These are phyloP conservation scores for Bradypus variegatus DNA, from an alignment of 2,797 vertebrate species.

Conservation along the genomic window DNA sequence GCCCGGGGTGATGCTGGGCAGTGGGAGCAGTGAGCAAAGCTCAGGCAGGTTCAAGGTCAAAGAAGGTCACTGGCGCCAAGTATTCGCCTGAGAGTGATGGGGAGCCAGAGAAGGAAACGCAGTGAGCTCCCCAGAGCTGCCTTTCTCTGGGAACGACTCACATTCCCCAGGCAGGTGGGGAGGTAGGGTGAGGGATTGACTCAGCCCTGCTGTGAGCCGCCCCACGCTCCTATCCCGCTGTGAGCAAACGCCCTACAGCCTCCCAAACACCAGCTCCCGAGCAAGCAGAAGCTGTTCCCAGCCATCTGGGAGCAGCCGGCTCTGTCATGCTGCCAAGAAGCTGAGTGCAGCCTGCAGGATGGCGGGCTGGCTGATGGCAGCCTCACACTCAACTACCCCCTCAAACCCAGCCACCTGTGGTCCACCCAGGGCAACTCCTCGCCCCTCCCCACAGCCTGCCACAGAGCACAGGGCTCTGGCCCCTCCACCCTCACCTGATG, in stretches of 20 bases:
- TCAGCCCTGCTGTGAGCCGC: constrained; percentile 50
- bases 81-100: neutral
- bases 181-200: constrained; percentile 33
- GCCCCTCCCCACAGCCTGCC: neutral
- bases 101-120: neutral
- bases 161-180: constrained; percentile 28
- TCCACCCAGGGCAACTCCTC: neutral
- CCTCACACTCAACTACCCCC: neutral
- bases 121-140: neutral
- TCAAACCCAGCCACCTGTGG: neutral
- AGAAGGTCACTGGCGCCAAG: too few species aligned
- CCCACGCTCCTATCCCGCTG: constrained; percentile 19
- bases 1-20: neutral
- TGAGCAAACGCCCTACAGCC: constrained; percentile 40
- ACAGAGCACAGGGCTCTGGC: neutral
- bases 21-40: neutral
- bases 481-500: neutral
- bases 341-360: neutral
- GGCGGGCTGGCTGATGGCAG: neutral
- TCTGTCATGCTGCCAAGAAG: constrained; percentile 15
- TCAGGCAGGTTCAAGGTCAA: neutral
- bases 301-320: neutral
- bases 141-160: constrained; percentile 15
- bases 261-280: neutral
- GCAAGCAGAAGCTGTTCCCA: constrained; percentile 5